Evolutionary conservation across 2,888 invertebrate species (phyloP), one percentile per base, ranked within the genome.

Genomic region (Geotrupes spiniger): DNA sequence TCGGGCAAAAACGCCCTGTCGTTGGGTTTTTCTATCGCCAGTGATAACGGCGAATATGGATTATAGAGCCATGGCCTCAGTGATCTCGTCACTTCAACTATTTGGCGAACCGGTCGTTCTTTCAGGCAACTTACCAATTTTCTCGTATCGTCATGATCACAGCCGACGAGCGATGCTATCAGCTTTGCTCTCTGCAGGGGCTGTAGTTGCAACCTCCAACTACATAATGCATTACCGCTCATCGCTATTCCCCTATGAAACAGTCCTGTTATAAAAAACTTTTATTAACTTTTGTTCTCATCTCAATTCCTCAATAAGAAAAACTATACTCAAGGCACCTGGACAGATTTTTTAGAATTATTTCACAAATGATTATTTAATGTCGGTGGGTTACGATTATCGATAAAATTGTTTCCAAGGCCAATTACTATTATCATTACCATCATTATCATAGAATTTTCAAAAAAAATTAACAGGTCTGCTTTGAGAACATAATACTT

Each of bases 1-100:
- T 81, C 76, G 1, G 76, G 75, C 1, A 89, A 70, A 70, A 88
- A 87, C 17, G 36, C 36, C 26, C 45, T 42, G 10, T 41, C 15
- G 1, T 47, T 45, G 6, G 31, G 28, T 38, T 57, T 58, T 57
- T 89, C 89, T 0, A 80, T 73, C 0, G 84, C 83, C 0, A 87
- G 84, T 0, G 81, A 83, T 63, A 87, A 86, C 0, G 83, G 80
- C 0, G 83, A 78, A 62, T 83, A 84, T 53, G 85, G 78, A 65
- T 79, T 77, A 17, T 26, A 45, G 12, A 49, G 37, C 49, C 49
- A 49, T 3, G 49, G 49, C 12, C 49, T 21, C 15, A 49, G 17
- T 9, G 42, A 21, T 29, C 36, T 40, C 2, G 42, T 71, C 0
- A 78, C 76, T 40, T 77, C 73, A 1, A 83, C 80, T 10, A 86